These are phyloP conservation scores for Hirtodrosophila duncani DNA, from an alignment of 2,888 invertebrate genomes.

Conservation along the genomic window DNA sequence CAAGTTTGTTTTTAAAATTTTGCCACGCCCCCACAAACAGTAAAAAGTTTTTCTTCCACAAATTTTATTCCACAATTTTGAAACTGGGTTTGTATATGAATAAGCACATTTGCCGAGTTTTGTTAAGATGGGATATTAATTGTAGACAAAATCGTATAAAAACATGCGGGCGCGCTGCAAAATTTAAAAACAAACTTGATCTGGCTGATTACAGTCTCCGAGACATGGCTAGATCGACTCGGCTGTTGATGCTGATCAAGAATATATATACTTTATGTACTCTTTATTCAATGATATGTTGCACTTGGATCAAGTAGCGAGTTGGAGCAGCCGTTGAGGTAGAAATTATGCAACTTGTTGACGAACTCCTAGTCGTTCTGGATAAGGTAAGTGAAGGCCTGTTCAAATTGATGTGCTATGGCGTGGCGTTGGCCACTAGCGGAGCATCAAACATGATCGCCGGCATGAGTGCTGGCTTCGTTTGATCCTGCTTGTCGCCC, in stretches of 20 bases:
- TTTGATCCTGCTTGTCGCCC: constrained; percentile 71
- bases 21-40: too few species aligned
- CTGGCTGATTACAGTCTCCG: too few species aligned
- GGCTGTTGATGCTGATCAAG: constrained; percentile 12
- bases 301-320: constrained; percentile 54
- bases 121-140: too few species aligned
- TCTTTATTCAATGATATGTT: constrained; percentile 59
- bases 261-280: constrained; percentile 8
- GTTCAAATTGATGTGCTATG: constrained; percentile 83
- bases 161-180: too few species aligned
- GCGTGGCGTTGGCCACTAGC: constrained; percentile 74
- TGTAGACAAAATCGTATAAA: too few species aligned
- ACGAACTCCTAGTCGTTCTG: constrained; percentile 93
- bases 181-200: too few species aligned
- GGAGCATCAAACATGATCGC: constrained; percentile 90
- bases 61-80: too few species aligned
- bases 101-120: too few species aligned
- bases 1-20: too few species aligned
- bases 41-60: too few species aligned
- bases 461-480: constrained; percentile 89
- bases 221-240: too few species aligned
- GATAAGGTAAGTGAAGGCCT: constrained; percentile 91
- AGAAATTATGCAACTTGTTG: constrained; percentile 93
- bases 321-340: constrained; percentile 86
- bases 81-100: too few species aligned